Base-by-base conservation (phyloP, 2,797 vertebrate species). In the Dallia pectoralis region DNA sequence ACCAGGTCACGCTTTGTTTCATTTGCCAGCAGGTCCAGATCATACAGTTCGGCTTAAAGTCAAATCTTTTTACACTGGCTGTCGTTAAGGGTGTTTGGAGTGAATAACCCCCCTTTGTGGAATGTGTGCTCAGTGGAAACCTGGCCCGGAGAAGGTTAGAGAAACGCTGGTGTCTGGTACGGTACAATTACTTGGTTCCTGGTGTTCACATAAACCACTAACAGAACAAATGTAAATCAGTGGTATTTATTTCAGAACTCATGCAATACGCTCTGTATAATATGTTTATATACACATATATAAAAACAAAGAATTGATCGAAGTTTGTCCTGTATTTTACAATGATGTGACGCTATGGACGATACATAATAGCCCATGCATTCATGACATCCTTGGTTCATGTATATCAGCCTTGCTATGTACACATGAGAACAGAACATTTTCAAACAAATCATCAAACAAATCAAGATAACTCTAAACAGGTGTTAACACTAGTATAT, bases 211-310 rank as follows among this genome's bases (percentile, higher is more conserved):
- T 32, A 32, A 29, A 33, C n/a, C n/a, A 56, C 53, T 25, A 25
- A 65, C 16, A 7, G 14, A 33, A 68, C 14, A 19, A n/a, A 78
- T 76, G 70, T 78, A 67, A 85, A 86, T 53, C 36, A 15, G 61
- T 44, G 61, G 85, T 86, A 82, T 91, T 89, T 90, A 87, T 91
- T 91, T 67, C 79, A 79, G 69, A 87, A 49, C n/a, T 81, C 80
- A 86, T 87, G 81, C 85, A 82, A 72, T 73, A 86, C 74, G 86
- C 81, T 72, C 70, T 78, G 69, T 77, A 79, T 81, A 70, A 74
- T 82, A 44, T 12, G 40, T 44, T 12, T 14, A 44, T 44, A 44
- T 40, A 40, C 36, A 40, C 9, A 40, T 40, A 40, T 40, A 40
- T 40, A 40, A 40, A 40, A 67, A 25, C 53, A 53, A 22, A 65